Conservation (phyloP, 2,888 invertebrate genomes). For the Linyphia triangularis region DNA sequence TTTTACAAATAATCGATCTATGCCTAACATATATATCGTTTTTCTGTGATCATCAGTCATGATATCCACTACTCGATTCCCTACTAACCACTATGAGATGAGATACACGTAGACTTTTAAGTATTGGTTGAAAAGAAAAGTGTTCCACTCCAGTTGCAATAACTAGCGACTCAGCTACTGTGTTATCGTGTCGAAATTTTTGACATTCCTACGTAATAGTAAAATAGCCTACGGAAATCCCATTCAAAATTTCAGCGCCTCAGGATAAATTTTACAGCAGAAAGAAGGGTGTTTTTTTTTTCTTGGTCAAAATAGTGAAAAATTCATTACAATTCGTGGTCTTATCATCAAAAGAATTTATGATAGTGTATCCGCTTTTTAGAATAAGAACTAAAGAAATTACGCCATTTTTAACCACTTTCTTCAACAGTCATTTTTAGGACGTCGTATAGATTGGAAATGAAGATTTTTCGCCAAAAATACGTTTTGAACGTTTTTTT, state of each 20-base stretch:
- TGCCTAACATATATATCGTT: too few species aligned
- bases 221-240: background rate
- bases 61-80: too few species aligned
- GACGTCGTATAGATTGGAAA: too few species aligned
- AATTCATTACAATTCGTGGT: constrained; percentile 34
- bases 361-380: constrained; percentile 25
- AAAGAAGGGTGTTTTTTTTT: constrained; percentile 1
- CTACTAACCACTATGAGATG: too few species aligned
- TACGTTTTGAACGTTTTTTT: too few species aligned
- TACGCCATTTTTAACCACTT: constrained; percentile 37
- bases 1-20: too few species aligned
- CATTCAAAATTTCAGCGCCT: background rate
- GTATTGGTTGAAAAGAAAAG: background rate
- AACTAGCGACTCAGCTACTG: constrained; percentile 55
- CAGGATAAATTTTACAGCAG: constrained; percentile 6
- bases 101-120: too few species aligned
- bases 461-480: too few species aligned
- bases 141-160: constrained; percentile 47
- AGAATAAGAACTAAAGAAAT: background rate
- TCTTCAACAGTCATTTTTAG: too few species aligned
- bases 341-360: constrained; percentile 52
- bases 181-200: constrained; percentile 65
- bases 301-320: constrained; percentile 4
- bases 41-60: too few species aligned
- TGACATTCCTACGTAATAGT: constrained; percentile 17